A percentile compares a stretch with the other conserved stretches of the same genome.
Evolutionary conservation across 1,140 invertebrate species (phyloP).

Genomic region (Drosophila lowei): DNA sequence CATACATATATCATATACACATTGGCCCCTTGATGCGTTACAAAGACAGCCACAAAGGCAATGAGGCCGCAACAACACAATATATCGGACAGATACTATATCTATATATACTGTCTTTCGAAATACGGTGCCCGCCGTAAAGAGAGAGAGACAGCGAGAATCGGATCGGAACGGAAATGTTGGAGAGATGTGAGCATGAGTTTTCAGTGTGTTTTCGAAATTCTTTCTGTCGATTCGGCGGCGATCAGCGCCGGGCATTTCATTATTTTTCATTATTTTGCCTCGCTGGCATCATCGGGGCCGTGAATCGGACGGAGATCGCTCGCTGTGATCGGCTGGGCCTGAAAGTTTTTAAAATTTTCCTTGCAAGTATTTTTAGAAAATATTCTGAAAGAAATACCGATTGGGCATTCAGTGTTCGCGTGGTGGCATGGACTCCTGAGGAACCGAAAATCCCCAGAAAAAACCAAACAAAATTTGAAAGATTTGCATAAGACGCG

Average conservation of each 20-base stretch:
- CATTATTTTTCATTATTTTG: slow-evolving; percentile 55
- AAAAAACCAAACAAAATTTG: slow-evolving; percentile 11
- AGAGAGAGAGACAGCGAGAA: slow-evolving; percentile 4
- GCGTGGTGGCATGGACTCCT: slow-evolving; percentile 42
- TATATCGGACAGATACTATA: slow-evolving; percentile 35
- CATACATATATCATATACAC: not conserved
- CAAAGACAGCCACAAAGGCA: slow-evolving; percentile 29
- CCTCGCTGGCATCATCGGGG: slow-evolving; percentile 42
- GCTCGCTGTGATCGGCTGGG: slow-evolving; percentile 27
- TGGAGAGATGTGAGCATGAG: slow-evolving; percentile 12
- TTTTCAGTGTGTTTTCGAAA: slow-evolving; percentile 51
- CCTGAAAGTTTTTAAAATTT: slow-evolving; percentile 64
- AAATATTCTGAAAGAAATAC: slow-evolving; percentile 50
- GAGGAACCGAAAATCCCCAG: slow-evolving; percentile 17
- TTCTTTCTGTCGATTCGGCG: slow-evolving; percentile 29
- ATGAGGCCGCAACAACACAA: slow-evolving; percentile 18
- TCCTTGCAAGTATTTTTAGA: slow-evolving; percentile 77
- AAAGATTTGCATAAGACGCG: slow-evolving; percentile 37
- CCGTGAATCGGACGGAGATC: slow-evolving; percentile 15
- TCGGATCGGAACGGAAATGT: not conserved
- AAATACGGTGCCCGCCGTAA: slow-evolving; percentile 12
- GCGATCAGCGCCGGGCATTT: slow-evolving; percentile 33
- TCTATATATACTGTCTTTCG: slow-evolving; percentile 40
- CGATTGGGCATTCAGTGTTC: slow-evolving; percentile 28
- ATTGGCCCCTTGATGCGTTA: slow-evolving; percentile 18